phyloP scores from a whole-genome alignment of 2,888 invertebrate genomes.

The Rotaria sp. region DNA sequence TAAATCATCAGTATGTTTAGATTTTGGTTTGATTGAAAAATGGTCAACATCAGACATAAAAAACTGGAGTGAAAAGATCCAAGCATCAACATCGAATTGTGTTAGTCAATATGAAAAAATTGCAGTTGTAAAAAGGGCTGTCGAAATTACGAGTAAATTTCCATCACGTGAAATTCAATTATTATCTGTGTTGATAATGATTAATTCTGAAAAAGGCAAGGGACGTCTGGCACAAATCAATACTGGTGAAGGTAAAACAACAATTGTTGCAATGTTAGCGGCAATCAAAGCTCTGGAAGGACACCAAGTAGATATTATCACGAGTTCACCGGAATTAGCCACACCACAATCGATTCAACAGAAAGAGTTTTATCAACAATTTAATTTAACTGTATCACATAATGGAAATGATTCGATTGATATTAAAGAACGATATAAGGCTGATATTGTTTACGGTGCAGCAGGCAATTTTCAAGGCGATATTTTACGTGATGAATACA shows the following conservation, averaged over 20 bases:
- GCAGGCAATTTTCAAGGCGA: constrained; percentile 32
- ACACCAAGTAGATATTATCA: not conserved
- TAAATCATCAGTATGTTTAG: not conserved
- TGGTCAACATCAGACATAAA: not conserved
- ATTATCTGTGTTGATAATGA: not conserved
- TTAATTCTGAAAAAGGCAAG: constrained; percentile 13
- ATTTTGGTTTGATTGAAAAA: not conserved
- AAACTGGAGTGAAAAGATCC: not conserved
- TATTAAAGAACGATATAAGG: constrained; percentile 29
- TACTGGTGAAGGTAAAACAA: constrained; percentile 50
- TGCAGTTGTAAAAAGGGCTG: not conserved
- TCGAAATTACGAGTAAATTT: not conserved
- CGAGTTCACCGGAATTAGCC: not conserved
- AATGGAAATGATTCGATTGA: not conserved
- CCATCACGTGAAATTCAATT: not conserved
- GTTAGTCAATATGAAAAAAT: not conserved
- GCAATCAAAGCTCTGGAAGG: not conserved
- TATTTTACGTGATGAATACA: constrained; percentile 40
- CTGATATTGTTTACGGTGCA: constrained; percentile 38
- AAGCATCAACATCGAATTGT: not conserved
- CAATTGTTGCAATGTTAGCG: constrained; percentile 44
- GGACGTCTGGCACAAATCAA: constrained; percentile 48
- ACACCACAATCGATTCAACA: not conserved
- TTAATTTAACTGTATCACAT: not conserved
- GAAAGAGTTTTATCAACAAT: not conserved